These are phyloP conservation scores for Austrofundulus limnaeus DNA, from an alignment of 2,113 vertebrate genomes.

Conservation along the genomic window DNA sequence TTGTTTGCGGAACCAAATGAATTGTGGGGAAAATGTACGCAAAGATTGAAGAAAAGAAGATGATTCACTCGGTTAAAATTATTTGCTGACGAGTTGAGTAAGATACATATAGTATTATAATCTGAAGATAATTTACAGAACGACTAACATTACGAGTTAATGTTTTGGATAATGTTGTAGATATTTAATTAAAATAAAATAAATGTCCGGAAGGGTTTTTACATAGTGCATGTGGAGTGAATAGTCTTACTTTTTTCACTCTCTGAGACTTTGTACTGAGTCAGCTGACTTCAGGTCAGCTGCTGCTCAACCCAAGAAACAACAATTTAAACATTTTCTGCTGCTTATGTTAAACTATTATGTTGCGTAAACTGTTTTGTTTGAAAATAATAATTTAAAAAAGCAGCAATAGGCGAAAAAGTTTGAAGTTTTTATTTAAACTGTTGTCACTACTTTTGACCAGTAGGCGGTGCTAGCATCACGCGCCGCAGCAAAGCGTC, in stretches of 20 bases:
- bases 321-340: not conserved
- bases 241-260: rapidly evolving
- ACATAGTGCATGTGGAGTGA: constrained; percentile 2
- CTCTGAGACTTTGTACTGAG: constrained; percentile 5
- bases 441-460: not conserved
- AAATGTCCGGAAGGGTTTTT: not conserved
- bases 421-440: not conserved
- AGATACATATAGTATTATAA: rapidly evolving
- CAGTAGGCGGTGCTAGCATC: constrained; percentile 33
- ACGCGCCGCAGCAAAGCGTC: not conserved
- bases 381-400: too few species aligned
- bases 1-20: constrained; percentile 32
- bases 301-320: too few species aligned
- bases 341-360: not conserved
- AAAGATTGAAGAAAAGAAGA: not conserved
- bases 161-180: rapidly evolving
- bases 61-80: constrained; percentile 4
- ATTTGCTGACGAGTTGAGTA: rapidly evolving
- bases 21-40: constrained; percentile 30
- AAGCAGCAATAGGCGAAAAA: too few species aligned
- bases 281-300: constrained; percentile 43
- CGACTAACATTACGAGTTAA: rapidly evolving
- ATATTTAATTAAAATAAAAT: not conserved
- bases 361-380: not conserved
- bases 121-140: not conserved